Percentiles rank a stretch among this genome's conserved stretches.
phyloP scores from a whole-genome alignment of 2,888 invertebrate species.

The Drosophila meridiana region DNA sequence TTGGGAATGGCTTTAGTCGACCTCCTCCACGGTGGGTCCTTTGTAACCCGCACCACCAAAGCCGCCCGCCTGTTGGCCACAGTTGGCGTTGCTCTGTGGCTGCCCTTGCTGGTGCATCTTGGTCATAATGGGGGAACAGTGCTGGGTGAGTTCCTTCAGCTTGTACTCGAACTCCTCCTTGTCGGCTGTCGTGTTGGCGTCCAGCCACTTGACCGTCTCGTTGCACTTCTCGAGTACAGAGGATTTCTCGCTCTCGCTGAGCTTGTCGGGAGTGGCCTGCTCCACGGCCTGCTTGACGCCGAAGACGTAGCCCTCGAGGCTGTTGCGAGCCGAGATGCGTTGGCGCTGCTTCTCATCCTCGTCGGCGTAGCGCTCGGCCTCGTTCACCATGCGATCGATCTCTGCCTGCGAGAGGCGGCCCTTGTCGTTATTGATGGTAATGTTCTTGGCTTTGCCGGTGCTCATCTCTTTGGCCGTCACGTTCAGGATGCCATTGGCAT shows the following conservation, averaged over 20 bases:
- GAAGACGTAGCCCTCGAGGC: slow-evolving; percentile 35
- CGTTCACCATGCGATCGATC: slow-evolving; percentile 91
- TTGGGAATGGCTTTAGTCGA: slow-evolving; percentile 67
- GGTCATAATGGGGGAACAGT: slow-evolving; percentile 86
- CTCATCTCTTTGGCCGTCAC: slow-evolving; percentile 91
- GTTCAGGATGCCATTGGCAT: slow-evolving; percentile 97
- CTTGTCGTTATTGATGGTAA: slow-evolving; percentile 93
- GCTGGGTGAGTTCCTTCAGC: slow-evolving; percentile 56
- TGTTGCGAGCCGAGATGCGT: slow-evolving; percentile 36
- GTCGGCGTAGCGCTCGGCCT: slow-evolving; percentile 89
- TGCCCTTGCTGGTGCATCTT: slow-evolving; percentile 74
- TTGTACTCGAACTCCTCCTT: slow-evolving; percentile 89
- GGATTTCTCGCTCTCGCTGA: slow-evolving; percentile 89
- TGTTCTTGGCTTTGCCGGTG: slow-evolving; percentile 89
- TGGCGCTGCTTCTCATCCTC: slow-evolving; percentile 39
- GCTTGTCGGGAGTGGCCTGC: slow-evolving; percentile 43
- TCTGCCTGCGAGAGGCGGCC: slow-evolving; percentile 92
- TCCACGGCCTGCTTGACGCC: slow-evolving; percentile 36
- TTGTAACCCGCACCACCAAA: slow-evolving; percentile 86
- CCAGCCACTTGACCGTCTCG: slow-evolving; percentile 87
- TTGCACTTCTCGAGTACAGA: slow-evolving; percentile 86
- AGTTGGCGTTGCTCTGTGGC: slow-evolving; percentile 66
- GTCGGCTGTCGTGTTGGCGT: slow-evolving; percentile 90
- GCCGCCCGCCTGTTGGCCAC: slow-evolving; percentile 87
- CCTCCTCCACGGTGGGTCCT: slow-evolving; percentile 82